Percentiles rank a stretch among this genome's conserved stretches.
phyloP scores from a whole-genome alignment of 2,113 vertebrate genomes.

The Megalops atlanticus region DNA sequence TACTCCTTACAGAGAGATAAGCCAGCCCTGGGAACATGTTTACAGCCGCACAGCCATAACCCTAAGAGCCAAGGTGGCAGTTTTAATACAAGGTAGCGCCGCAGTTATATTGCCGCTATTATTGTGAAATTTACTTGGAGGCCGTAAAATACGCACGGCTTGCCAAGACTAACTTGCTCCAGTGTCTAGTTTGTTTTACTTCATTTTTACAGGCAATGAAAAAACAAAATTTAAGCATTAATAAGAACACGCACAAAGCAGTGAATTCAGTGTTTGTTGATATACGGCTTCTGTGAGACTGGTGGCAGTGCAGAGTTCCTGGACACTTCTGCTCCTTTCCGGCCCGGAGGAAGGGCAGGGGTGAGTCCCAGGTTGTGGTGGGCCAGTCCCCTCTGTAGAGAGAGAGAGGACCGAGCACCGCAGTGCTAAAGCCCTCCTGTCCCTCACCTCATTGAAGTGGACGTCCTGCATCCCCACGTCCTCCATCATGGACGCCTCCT shows the following conservation, averaged over 20 bases:
- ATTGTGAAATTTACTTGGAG: not conserved
- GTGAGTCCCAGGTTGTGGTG: not conserved
- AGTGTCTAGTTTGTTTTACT: not conserved
- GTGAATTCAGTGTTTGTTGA: not conserved
- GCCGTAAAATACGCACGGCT: not conserved
- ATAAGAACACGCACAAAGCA: not conserved
- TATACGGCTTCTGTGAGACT: too few species aligned
- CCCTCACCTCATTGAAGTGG: constrained; percentile 92
- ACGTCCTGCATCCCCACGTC: constrained; percentile 98
- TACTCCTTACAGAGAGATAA: constrained; percentile 51
- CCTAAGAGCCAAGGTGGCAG: not conserved
- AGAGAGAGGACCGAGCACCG: too few species aligned
- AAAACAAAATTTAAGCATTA: not conserved
- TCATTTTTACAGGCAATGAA: not conserved
- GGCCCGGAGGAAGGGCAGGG: too few species aligned
- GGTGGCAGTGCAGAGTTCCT: too few species aligned
- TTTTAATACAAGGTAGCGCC: not conserved
- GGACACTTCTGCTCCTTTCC: too few species aligned
- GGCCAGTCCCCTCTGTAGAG: not conserved
- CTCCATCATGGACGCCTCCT: constrained; percentile 99
- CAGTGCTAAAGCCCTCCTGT: not conserved
- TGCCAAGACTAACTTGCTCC: not conserved
- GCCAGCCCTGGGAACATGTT: not conserved
- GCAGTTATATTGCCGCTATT: not conserved
- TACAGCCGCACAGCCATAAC: not conserved